phyloP scores from a whole-genome alignment of 64 coral and sea anemone species.

The Montipora foliosa region DNA sequence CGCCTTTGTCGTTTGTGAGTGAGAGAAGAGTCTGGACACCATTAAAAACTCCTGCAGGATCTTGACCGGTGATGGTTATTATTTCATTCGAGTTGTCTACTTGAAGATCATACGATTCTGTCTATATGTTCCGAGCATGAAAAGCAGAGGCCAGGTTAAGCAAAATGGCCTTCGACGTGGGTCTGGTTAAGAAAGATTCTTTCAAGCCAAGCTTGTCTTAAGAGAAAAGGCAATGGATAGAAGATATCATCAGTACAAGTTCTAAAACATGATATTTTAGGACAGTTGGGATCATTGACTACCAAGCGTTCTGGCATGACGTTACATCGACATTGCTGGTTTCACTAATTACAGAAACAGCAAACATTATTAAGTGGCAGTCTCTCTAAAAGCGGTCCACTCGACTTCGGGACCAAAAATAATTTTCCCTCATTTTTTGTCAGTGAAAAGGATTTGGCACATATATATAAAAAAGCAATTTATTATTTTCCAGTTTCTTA shows the following conservation, averaged over 20 bases:
- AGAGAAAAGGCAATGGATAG: background rate
- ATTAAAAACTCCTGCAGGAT: slow-evolving; percentile 48
- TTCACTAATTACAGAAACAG: too few relatives aligned
- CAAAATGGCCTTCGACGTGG: background rate
- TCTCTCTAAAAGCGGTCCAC: too few relatives aligned
- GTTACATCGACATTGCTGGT: too few relatives aligned
- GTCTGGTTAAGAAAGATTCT: background rate
- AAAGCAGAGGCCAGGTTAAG: background rate
- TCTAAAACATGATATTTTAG: too few relatives aligned
- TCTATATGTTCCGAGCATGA: background rate
- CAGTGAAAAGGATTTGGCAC: too few relatives aligned
- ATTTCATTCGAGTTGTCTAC: slow-evolving; percentile 30
- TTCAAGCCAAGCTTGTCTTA: slow-evolving; percentile 3
- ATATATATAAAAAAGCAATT: too few relatives aligned
- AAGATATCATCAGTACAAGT: too few relatives aligned
- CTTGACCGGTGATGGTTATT: slow-evolving; percentile 42
- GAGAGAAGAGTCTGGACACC: slow-evolving; percentile 53
- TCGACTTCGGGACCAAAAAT: too few relatives aligned
- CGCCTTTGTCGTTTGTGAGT: background rate
- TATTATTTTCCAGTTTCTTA: too few relatives aligned
- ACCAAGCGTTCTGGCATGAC: too few relatives aligned
- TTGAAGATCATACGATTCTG: slow-evolving; percentile 42
- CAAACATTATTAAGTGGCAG: background rate
- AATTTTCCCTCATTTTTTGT: too few relatives aligned
- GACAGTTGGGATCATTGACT: too few relatives aligned